Base-by-base conservation (phyloP, 2,888 invertebrate genomes). In the Trichopoda pennipes region DNA sequence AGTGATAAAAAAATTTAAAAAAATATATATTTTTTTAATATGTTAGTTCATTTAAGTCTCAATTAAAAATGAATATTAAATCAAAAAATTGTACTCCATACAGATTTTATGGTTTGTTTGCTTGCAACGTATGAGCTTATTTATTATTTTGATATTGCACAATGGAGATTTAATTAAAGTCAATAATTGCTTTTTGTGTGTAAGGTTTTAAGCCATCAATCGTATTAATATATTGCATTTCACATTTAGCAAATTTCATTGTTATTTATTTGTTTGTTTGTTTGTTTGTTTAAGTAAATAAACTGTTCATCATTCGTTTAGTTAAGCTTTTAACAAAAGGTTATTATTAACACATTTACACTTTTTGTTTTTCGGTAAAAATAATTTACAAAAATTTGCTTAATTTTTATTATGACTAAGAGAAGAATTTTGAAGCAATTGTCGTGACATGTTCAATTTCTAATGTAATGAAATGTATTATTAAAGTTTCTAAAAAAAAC, bases 31-130 rank as follows among this genome's bases (percentile, higher is more conserved):
- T 63, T 51, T 35, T 8, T 16, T 10, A 12, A 35, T 10, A 19
- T 21, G 51, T 66, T 23, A 23, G 21, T 66, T 38, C 19, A 28
- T 23, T 55, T 73, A 53, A 63, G 42, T 56, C 53, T 70, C 63
- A 77, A 70, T 77, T 77, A 70, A 77, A 76, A 77, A 32, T 55
- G n/a, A 69, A 53, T 68, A 68, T 68, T 76, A 44, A 61, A 68
- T 68, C 58, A 68, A 60, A 53, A 61, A 38, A 47, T 28, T 28
- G 28, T 28, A 28, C 6, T 28, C 1, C 7, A 47, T 4, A 47
- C 14, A 47, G 16, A 28, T 58, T 51, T 66, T 53, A 53, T 53
- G 42, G 32, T 51, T 66, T 66, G 58, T 75, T 75, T 68, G 14
- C 19, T 58, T 32, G 12, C 32, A 49, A 58, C 38, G 4, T 28